phyloP scores from a whole-genome alignment of 2,888 invertebrate species.

The Heliconius sara region DNA sequence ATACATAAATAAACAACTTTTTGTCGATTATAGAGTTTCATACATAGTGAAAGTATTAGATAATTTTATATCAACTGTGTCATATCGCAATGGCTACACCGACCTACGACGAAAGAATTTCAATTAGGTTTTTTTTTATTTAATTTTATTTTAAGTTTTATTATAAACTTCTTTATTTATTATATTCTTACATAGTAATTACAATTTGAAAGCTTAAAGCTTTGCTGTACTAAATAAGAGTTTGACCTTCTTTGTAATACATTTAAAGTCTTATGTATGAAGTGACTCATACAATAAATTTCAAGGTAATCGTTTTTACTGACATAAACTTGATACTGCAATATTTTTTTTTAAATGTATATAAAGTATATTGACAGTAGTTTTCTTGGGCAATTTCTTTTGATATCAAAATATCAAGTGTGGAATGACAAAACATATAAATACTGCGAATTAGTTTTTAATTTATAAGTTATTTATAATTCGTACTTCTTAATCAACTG shows the following conservation, averaged over 20 bases:
- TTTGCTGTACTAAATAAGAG: slow-evolving; percentile 10
- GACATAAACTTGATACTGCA: not conserved
- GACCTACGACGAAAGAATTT: not conserved
- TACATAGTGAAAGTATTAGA: not conserved
- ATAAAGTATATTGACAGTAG: not conserved
- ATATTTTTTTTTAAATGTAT: not conserved
- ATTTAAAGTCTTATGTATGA: not conserved
- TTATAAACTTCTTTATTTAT: not conserved
- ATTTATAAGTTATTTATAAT: not conserved
- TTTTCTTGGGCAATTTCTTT: not conserved
- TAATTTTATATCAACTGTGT: not conserved
- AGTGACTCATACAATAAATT: slow-evolving; percentile 26
- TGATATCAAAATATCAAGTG: not conserved
- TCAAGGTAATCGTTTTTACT: not conserved
- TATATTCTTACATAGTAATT: not conserved
- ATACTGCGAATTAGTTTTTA: not conserved
- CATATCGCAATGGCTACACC: not conserved
- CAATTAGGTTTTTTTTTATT: not conserved
- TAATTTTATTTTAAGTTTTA: not conserved
- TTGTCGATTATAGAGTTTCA: too few species aligned
- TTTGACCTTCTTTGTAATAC: slow-evolving; percentile 21
- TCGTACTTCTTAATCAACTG: not conserved
- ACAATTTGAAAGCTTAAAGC: not conserved
- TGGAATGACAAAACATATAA: not conserved
- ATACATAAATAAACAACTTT: too few species aligned